These are phyloP conservation scores for Plectrocnemia conspersa DNA, from an alignment of 1,140 invertebrate genomes.

Conservation along the genomic window DNA sequence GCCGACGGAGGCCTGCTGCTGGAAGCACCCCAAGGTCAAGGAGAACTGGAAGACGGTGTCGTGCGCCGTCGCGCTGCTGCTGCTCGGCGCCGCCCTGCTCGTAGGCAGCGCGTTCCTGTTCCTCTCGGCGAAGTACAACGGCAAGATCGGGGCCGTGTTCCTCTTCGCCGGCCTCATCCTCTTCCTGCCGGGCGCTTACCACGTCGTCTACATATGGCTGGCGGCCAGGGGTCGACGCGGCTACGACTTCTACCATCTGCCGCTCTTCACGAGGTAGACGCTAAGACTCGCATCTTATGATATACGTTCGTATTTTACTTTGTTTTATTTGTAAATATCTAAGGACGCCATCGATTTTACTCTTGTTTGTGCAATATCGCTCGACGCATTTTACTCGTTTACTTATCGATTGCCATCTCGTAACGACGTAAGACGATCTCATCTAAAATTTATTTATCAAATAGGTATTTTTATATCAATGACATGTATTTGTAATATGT, in stretches of 20 bases:
- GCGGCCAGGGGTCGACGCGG: constrained; percentile 74
- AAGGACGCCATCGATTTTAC: not conserved
- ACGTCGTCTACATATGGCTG: constrained; percentile 77
- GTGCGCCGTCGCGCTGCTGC: constrained; percentile 67
- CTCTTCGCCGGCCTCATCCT: constrained; percentile 76
- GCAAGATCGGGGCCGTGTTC: constrained; percentile 73
- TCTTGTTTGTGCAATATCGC: no score
- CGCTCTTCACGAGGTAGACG: constrained; percentile 71
- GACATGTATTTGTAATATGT: no score
- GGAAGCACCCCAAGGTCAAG: constrained; percentile 74
- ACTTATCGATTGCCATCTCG: no score
- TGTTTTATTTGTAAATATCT: not conserved
- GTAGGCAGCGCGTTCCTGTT: constrained; percentile 68
- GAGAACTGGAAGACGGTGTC: constrained; percentile 83
- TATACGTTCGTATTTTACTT: not conserved
- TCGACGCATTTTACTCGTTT: no score
- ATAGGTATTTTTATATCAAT: no score
- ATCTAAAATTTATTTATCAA: no score
- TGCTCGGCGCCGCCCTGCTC: constrained; percentile 71
- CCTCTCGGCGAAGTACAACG: constrained; percentile 63
- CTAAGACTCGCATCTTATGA: no score
- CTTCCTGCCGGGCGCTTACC: constrained; percentile 76
- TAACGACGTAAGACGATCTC: no score
- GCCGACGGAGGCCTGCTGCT: constrained; percentile 61
- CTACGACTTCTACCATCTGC: constrained; percentile 78